Percentiles rank a stretch among this genome's conserved stretches.
These are phyloP conservation scores for Doryteuthis pealeii DNA, from an alignment of 1,140 invertebrate species.

Conservation along the genomic window DNA sequence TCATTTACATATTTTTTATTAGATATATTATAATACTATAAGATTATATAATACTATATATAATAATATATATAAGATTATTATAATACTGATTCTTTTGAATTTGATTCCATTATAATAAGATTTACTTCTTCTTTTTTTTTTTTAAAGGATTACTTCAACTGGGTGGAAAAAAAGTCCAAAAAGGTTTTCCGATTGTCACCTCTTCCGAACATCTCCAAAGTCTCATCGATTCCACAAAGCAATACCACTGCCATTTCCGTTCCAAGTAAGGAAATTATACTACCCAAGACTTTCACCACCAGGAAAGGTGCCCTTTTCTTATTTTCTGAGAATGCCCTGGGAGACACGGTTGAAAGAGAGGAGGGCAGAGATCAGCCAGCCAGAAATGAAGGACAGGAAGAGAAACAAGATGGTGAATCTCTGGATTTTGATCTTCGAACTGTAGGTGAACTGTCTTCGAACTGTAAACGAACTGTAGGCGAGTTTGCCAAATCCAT, in stretches of 20 bases:
- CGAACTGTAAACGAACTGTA: no score
- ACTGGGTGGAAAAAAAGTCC: constrained; percentile 44
- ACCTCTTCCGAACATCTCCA: constrained; percentile 24
- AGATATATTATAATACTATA: no score
- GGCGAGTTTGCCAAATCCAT: constrained; percentile 58
- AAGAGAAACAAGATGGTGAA: constrained; percentile 18
- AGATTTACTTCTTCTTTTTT: constrained; percentile 14
- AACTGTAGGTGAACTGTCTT: constrained; percentile 59
- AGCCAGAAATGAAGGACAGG: constrained; percentile 11
- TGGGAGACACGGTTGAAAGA: constrained; percentile 7
- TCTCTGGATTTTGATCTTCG: constrained; percentile 28
- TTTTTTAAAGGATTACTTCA: constrained; percentile 54
- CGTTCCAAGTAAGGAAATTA: constrained; percentile 26
- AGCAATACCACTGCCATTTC: not conserved
- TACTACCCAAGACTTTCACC: constrained; percentile 58
- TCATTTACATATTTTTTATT: no score
- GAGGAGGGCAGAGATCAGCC: constrained; percentile 1
- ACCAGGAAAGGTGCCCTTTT: constrained; percentile 58
- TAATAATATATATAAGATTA: no score
- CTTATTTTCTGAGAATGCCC: constrained; percentile 59
- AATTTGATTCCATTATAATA: no score
- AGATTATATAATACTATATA: no score
- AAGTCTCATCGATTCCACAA: constrained; percentile 21
- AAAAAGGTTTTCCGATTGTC: constrained; percentile 36
- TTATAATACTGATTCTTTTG: no score